Base-by-base conservation (phyloP, 2,113 vertebrate genomes). In the Dasyornis broadbenti region DNA sequence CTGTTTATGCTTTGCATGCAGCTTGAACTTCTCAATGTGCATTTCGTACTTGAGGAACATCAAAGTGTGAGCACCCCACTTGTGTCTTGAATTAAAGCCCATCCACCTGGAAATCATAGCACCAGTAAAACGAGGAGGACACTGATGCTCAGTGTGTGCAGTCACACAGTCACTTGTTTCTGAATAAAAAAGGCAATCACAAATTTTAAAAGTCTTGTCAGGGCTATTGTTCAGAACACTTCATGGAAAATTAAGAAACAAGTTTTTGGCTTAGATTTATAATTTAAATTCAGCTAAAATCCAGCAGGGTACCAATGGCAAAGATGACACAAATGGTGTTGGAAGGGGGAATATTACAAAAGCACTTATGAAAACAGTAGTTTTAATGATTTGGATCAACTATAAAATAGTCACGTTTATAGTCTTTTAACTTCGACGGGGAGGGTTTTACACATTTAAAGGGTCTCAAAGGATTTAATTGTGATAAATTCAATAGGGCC, bases 1-100 rank as follows among this genome's bases (percentile, higher is more conserved):
- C 45, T 57, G 10, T 84, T 93, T 82, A 57, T 75, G 75, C 59
- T 94, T 92, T 92, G 91, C 86, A 87, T 94, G 86, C 75, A 87
- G 22, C 57, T 84, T 91, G 69, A 82, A 79, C 12, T 66, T 81
- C n/a, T 84, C 28, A 72, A 26, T 79, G 37, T 81, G 33, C 5
- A 0, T 89, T 68, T 89, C 86, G 24, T 57, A 70, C 39, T 56
- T 68, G 37, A 70, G 14, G 42, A 71, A 59, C 26, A 66, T 76
- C 40, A 7, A 77, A 40, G 20, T 24, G 27, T 61, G 57, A 86
- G 35, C 37, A 89, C 42, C 28, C 7, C 13, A 18, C 61, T 60
- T 93, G 45, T 73, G n/a, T 53, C 61, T 86, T 72, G 54, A 78
- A 35, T 49, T 66, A 44, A 82, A 88, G 33, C 16, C 22, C n/a